A percentile compares a stretch with the other conserved stretches of the same genome.
Conservation (phyloP, 1,140 invertebrate species). For the Anoplophora glabripennis region DNA sequence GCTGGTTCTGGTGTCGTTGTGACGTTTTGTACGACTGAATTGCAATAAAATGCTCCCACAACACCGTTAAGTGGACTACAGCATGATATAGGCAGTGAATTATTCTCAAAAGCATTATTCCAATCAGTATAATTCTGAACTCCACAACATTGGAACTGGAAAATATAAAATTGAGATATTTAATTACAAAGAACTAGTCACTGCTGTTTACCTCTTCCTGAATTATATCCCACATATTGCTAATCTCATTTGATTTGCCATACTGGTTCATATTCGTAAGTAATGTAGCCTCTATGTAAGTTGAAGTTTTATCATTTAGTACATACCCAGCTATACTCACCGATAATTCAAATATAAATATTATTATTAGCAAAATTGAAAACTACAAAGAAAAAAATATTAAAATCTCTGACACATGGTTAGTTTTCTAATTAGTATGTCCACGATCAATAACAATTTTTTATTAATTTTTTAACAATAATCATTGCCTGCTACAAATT, state of each 20-base stretch:
- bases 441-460: no score
- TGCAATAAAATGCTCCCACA: conserved; percentile 23
- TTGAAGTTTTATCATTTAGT: conserved; percentile 65
- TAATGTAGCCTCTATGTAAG: conserved; percentile 60
- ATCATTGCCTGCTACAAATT: no score
- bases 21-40: background rate
- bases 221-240: conserved; percentile 45
- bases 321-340: conserved; percentile 83
- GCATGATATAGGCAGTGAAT: conserved; percentile 60
- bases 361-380: conserved; percentile 71
- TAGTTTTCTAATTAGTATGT: no score
- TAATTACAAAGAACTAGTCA: conserved; percentile 13
- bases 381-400: conserved; percentile 60
- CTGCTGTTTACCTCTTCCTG: conserved; percentile 40
- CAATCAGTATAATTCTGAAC: conserved; percentile 60
- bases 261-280: conserved; percentile 65
- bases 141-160: conserved; percentile 73
- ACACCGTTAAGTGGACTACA: conserved; percentile 47
- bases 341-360: conserved; percentile 81
- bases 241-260: conserved; percentile 41
- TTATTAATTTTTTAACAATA: no score
- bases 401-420: no score
- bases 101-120: conserved; percentile 42
- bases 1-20: background rate
- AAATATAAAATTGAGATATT: conserved; percentile 14